A percentile compares a stretch with the other conserved stretches of the same genome.
phyloP scores from a whole-genome alignment of 1,140 invertebrate genomes.

The Drosophila ambigua region DNA sequence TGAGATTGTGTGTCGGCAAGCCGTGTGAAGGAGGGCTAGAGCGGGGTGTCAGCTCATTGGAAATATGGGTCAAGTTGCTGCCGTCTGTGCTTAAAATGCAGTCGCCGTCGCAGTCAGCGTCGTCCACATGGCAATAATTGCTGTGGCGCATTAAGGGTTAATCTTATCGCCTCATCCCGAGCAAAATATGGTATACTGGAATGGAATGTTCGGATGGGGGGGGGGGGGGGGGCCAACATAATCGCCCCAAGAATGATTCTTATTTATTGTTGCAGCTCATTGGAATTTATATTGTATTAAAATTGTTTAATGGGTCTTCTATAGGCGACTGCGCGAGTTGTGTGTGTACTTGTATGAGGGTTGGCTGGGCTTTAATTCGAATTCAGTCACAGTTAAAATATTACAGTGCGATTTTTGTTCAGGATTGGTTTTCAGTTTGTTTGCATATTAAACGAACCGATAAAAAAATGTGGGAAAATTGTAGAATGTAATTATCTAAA shows the following conservation, averaged over 20 bases:
- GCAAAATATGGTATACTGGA: constrained; percentile 39
- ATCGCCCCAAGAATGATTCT: constrained; percentile 48
- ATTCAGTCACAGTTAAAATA: too few relatives aligned
- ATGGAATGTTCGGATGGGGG: too few relatives aligned
- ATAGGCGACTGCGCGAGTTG: background rate
- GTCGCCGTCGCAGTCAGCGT: constrained; percentile 37
- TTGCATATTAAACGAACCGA: too few relatives aligned
- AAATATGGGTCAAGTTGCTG: constrained; percentile 82
- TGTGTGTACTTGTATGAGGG: constrained; percentile 2
- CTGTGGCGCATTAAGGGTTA: constrained; percentile 76
- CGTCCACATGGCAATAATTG: constrained; percentile 76
- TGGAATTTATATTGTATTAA: constrained; percentile 37
- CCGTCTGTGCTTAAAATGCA: constrained; percentile 76
- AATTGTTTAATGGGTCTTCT: constrained; percentile 23
- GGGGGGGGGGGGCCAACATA: too few relatives aligned
- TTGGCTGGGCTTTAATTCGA: too few relatives aligned
- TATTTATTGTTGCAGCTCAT: constrained; percentile 51
- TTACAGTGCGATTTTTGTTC: too few relatives aligned
- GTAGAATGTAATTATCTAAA: background rate
- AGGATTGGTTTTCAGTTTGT: too few relatives aligned
- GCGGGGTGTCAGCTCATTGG: constrained; percentile 54
- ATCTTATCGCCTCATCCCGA: constrained; percentile 63
- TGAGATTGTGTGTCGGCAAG: constrained; percentile 42
- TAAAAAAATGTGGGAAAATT: background rate
- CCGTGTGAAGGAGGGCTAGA: background rate